Base-by-base conservation (phyloP, 2,797 vertebrate genomes). In the Threskiornis aethiopicus region DNA sequence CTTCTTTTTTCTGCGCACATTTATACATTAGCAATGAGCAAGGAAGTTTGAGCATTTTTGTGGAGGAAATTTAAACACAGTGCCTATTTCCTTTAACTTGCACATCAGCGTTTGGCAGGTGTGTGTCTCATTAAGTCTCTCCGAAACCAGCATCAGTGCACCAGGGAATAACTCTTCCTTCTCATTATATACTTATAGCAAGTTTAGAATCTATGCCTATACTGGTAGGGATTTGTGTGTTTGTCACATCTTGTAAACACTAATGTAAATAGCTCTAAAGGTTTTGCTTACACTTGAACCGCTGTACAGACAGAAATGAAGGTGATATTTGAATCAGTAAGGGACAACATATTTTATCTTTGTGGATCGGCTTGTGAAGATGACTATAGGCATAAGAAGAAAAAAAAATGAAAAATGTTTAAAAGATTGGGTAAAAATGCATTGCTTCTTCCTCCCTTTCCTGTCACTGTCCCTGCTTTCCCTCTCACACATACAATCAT, bases 111-210 rank as follows among this genome's bases (percentile, higher is more conserved):
- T 92, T 89, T 89, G 76, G 64, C 84, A 95, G 78, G 57, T 92
- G 59, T 58, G 22, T 41, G 29, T 93, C 93, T 97, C 89, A 92
- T 93, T 94, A 96, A 89, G 42, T 33, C 24, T 87, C 62, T 91
- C 57, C 84, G 82, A 93, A 97, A 80, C 20, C 42, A 87, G 5
- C 42, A 54, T n/a, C 64, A 85, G 37, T 69, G 49, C 33, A 69
- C 51, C 42, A 84, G 61, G 67, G 62, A 93, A 42, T 41, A 93
- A 14, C 71, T 78, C 67, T 90, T 83, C 49, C 44, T 88, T 57
- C 84, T 94, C 65, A 55, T 92, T 81, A 89, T 44, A 37, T 54
- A 44, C 69, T 87, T 55, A 55, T 0, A 57, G 42, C 9, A 37
- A 87, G 21, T 18, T 76, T 79, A 24, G 15, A 71, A 24, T 25